Evolutionary conservation across 1,140 invertebrate species (phyloP), one percentile per base, ranked within the genome.

Genomic region (Bradysia coprophila): DNA sequence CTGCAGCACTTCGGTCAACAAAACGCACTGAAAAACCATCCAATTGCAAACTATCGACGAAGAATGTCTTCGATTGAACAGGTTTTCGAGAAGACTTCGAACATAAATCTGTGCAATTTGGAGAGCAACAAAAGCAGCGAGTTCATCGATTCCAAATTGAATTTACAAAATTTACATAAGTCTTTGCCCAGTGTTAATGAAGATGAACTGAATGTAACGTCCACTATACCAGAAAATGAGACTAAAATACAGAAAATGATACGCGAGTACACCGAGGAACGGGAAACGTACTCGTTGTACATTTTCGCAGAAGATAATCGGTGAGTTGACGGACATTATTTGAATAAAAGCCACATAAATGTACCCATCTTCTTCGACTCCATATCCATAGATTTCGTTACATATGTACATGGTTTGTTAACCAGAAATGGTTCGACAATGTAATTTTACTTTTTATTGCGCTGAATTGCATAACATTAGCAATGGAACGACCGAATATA

Each of bases 401-500:
- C 48, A 62, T 81, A 13, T 96, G 91, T 62, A 66, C 65, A 38
- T 78, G 75, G 68, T 71, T 94, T 48, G 86, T 94, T 20, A 78
- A 81, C 34, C 77, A 89, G 54, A 85, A 84, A 56, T 94, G 87
- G 84, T 99, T 99, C 64, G 95, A 99, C 64, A 96, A 97, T 58
- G 75, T 82, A 19, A 82, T 98, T 9, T 67, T 99, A 9, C 71
- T 96, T 18, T 97, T 98, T 59, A 99, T 99, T 51, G 93, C 90
- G 11, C 69, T 96, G 19, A 98, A 98, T 64, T 94, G 90, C 58
- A 95, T 98, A 41, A 98, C 94, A 0, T 62, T 99, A 38, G 95
- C 95, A 1, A 98, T 98, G 94, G 95, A 98, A 66, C 63, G 95
- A 51, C 95, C 94, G 1, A 93, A 93, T 56, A 98, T 98, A 61